Base-by-base conservation (phyloP, 1,140 invertebrate species). In the Brachionus calyciflorus region DNA sequence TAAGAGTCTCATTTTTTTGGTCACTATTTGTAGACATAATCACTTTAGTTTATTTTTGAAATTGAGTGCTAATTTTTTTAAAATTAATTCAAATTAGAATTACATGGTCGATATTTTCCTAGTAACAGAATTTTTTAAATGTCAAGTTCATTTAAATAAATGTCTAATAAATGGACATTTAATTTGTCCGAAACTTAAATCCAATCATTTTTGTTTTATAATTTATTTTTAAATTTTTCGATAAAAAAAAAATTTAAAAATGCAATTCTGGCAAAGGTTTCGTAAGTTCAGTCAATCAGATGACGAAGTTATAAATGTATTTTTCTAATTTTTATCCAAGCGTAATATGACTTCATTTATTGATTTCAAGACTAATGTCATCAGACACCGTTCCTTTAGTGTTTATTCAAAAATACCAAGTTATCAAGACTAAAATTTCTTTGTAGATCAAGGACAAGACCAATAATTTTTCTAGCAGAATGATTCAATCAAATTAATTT, bases 171-270 rank as follows among this genome's bases (percentile, higher is more conserved):
- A 33, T 60, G 55, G 55, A 60, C 55, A n/a, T 19, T n/a, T 12
- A 60, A 17, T 60, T 60, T 60, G 55, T 60, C 55, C 55, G 30
- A 60, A 60, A 17, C 30, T 30, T 10, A 10, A 48, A 6, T 48
- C 12, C 40, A 41, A 41, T 41, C 40, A 41, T 7, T 7, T 6
- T 14, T 24, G 26, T 51, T 51, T 51, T 51, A 21, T 21, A 48
- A n/a, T 46, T 46, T 3, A 46, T 10, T 7, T 41, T 41, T 14
- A 41, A 49, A 49, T 4, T 49, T 19, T 49, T 51, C 40, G n/a
- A 2, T 2, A 2, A 44, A 1, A 44, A 44, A 44, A 44, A 2
- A 5, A 2, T 44, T 44, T 2, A 44, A 44, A 2, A 44, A 44
- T 12, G n/a, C n/a, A n/a, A n/a, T n/a, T n/a, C n/a, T n/a, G n/a